Evolutionary conservation across 1,140 invertebrate genomes (phyloP), one percentile per base, ranked within the genome.

Genomic region (Ips nitidus): DNA sequence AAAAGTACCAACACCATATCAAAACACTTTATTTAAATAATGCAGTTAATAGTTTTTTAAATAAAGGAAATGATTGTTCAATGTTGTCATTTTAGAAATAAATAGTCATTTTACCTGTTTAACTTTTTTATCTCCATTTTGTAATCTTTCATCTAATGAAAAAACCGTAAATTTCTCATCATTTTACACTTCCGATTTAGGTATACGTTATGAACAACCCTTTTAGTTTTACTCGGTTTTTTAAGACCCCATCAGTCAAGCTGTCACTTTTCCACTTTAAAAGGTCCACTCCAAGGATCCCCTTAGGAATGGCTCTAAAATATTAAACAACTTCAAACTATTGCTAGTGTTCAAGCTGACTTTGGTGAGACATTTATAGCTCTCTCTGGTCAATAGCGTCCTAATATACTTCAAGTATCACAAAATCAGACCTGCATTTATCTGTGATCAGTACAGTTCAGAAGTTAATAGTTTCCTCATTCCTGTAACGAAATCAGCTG

Each of bases 251-350:
- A 40, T 58, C 56, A 3, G 56, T 58, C 56, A 58, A 58, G 40
- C 39, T 58, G 56, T 58, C 56, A 58, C 40, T 58, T n/a, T 41
- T 37, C 56, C 37, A 41, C 56, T 58, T 58, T 40, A 38, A 58
- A 58, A 58, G 37, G 40, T 8, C 56, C 56, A 41, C 22, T 58
- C 22, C 37, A 38, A 40, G 7, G 38, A 7, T 40, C 41, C 39
- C 7, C 37, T 7, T 58, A 41, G 56, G 56, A 38, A 41, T 58
- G 7, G 40, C 4, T 8, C 56, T 38, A 41, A 58, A 58, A 58
- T 58, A 58, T 58, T 58, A 58, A 58, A 58, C 41, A 38, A 22
- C 37, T 40, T 58, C 38, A 40, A 38, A 58, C 8, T 38, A 38
- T n/a, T 5, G 37, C 37, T 55, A 5, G 52, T 6, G 37, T 7